A percentile compares a stretch with the other conserved stretches of the same genome.
phyloP scores from a whole-genome alignment of 2,888 invertebrate species.

The Nemapogon koenigi region DNA sequence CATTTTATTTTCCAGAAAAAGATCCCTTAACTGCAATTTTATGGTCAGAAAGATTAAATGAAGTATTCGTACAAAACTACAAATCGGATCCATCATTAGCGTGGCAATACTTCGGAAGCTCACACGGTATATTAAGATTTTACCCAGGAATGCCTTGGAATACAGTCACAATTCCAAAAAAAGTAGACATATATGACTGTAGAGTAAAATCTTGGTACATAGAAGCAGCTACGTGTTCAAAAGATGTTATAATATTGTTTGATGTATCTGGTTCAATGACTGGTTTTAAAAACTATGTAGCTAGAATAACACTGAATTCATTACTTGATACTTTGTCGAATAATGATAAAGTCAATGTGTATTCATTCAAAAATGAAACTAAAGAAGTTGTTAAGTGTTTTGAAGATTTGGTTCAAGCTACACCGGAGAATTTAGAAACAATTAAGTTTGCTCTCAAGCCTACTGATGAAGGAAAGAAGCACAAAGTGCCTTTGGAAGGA shows the following conservation, averaged over 20 bases:
- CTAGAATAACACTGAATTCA: constrained; percentile 84
- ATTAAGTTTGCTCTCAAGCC: constrained; percentile 74
- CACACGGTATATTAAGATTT: constrained; percentile 89
- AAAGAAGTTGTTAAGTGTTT: constrained; percentile 86
- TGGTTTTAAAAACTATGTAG: constrained; percentile 78
- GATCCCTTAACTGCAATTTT: constrained; percentile 64
- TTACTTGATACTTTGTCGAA: constrained; percentile 95
- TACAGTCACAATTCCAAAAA: no score
- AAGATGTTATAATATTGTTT: constrained; percentile 94
- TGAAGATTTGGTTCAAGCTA: constrained; percentile 85
- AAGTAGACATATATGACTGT: constrained; percentile 86
- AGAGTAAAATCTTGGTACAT: constrained; percentile 95
- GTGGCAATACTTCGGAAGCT: constrained; percentile 98
- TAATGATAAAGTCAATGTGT: constrained; percentile 96
- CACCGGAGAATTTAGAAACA: constrained; percentile 80
- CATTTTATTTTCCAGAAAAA: constrained; percentile 34
- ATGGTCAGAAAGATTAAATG: constrained; percentile 89
- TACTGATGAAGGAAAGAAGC: constrained; percentile 31
- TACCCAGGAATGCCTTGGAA: constrained; percentile 86
- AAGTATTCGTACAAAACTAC: constrained; percentile 85
- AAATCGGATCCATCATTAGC: constrained; percentile 86
- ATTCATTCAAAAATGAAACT: constrained; percentile 78
- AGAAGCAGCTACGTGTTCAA: constrained; percentile 96
- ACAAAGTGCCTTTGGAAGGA: constrained; percentile 71
- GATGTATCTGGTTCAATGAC: constrained; percentile 98